Evolutionary conservation across 2,113 vertebrate species (phyloP), one percentile per base, ranked within the genome.

Genomic region (Halichoerus grypus): DNA sequence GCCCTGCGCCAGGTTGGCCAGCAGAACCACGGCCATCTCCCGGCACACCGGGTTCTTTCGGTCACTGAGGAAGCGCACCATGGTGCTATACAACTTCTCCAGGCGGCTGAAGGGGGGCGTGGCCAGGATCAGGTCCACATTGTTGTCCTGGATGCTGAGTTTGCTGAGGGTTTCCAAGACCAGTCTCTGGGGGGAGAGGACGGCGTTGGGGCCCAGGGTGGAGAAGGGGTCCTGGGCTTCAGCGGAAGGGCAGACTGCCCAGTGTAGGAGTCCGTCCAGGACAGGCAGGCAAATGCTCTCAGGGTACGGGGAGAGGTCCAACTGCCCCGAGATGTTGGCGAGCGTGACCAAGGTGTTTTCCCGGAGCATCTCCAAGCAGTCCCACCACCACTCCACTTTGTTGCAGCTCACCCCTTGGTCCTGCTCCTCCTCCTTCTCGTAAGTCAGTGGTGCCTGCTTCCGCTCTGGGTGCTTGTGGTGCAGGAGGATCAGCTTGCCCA

Each of bases 81-180:
- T 99, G 98, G 99, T 99, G 98, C 99, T 99, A 76, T 99, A 99
- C 96, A 99, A 99, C 99, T 99, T 99, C 99, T 99, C 99, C 98
- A 99, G 95, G 95, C 99, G 99, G 98, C 99, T 99, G 98, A 99
- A 99, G 31, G 99, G 99, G 3, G 99, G 99, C 24, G 99, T 99
- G 94, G 99, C 99, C 72, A 99, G 98, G 98, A 99, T 99, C 98
- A 99, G 99, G 99, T 99, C 99, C 99, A 99, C 99, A 31, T 99
- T 99, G 99, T 99, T 99, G 99, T 99, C 99, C 99, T 99, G 99
- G 99, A 99, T 99, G 99, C 99, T 99, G 98, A 99, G 99, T 98
- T 99, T 99, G 99, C 99, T 99, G 98, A 99, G 99, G 87, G 99
- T 99, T 99, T 99, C 99, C 98, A 99, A 99, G 97, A 99, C 99